Conservation (phyloP, 2,888 invertebrate genomes). For the Ophraella communa region DNA sequence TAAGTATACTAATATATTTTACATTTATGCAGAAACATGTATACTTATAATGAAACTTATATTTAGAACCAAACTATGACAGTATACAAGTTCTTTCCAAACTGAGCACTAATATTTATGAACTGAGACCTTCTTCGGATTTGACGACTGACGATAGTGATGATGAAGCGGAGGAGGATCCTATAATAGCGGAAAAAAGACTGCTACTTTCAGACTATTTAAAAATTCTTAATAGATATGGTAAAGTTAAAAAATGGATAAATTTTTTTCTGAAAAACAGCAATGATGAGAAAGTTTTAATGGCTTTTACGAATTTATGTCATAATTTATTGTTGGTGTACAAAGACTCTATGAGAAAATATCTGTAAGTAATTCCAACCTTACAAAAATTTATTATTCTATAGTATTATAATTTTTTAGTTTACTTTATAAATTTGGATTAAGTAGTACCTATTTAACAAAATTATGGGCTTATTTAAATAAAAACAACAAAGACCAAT, state of each 20-base stretch:
- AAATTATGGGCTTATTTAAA: conserved; percentile 55
- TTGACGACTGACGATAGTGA: conserved; percentile 62
- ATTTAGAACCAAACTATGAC: conserved; percentile 62
- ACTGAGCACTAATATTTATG: conserved; percentile 56
- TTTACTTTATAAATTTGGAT: conserved; percentile 55
- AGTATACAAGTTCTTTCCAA: conserved; percentile 68
- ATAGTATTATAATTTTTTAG: conserved; percentile 41
- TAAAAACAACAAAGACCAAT: conserved; percentile 45
- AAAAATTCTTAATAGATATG: conserved; percentile 54
- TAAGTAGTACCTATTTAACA: conserved; percentile 55
- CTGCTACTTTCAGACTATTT: conserved; percentile 54
- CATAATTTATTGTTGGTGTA: conserved; percentile 84
- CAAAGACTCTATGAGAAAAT: conserved; percentile 82
- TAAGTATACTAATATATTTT: conserved; percentile 56
- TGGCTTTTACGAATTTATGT: conserved; percentile 67
- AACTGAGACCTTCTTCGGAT: conserved; percentile 56
- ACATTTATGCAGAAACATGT: not conserved
- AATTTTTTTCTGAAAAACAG: conserved; percentile 59
- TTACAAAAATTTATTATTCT: too few species aligned
- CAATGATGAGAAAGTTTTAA: conserved; percentile 52
- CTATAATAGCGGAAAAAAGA: conserved; percentile 59
- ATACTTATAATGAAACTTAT: not conserved
- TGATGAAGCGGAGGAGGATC: conserved; percentile 66
- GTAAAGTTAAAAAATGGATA: conserved; percentile 61
- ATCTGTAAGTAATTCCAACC: conserved; percentile 71